Evolutionary conservation across 2,888 invertebrate species (phyloP).

Genomic region (Ctena decussata): DNA sequence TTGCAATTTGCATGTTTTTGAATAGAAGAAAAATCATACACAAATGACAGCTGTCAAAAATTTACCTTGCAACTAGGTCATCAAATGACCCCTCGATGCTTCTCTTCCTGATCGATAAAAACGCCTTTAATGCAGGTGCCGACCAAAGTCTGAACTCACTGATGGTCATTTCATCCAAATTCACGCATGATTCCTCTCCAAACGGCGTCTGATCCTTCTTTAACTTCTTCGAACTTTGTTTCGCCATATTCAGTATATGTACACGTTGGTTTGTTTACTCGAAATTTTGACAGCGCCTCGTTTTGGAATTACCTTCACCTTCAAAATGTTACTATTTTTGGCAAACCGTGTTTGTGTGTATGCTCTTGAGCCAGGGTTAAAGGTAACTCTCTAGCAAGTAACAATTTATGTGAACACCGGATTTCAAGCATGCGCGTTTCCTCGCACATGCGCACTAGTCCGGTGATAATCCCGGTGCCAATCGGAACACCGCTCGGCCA

Average conservation of each 20-base stretch:
- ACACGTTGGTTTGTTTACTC: not conserved
- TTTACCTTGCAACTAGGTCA: not conserved
- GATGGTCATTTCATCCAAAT: not conserved
- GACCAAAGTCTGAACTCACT: not conserved
- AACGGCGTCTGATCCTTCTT: not conserved
- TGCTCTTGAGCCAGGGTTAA: not conserved
- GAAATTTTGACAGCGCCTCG: not conserved
- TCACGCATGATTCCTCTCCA: not conserved
- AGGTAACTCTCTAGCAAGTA: no score
- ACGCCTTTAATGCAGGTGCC: not conserved
- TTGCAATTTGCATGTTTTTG: no score
- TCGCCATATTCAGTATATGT: not conserved
- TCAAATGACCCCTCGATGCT: not conserved
- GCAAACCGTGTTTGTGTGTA: conserved; percentile 13
- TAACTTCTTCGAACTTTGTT: not conserved
- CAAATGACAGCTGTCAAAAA: no score
- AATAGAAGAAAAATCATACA: no score
- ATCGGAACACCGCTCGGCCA: no score
- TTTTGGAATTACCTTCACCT: not conserved
- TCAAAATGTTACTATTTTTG: not conserved
- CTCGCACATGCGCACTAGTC: no score
- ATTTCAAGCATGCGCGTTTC: no score
- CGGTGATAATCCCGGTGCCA: no score
- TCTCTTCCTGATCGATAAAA: not conserved
- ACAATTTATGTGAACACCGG: no score